Evolutionary conservation across 2,888 invertebrate species (phyloP).

Genomic region (Meiosimyza decipiens): DNA sequence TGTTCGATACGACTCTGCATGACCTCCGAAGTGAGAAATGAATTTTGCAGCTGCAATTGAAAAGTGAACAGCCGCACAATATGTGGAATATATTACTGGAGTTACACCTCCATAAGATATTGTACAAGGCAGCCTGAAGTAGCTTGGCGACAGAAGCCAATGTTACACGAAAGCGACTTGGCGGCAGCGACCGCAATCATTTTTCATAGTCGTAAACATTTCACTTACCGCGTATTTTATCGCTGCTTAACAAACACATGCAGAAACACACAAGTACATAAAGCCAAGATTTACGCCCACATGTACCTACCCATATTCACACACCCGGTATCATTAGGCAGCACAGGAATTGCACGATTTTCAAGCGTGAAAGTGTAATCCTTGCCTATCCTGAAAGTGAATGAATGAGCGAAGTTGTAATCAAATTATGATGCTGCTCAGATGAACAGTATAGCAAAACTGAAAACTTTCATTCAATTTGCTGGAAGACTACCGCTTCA

Average conservation of each 20-base stretch:
- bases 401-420: constrained; percentile 10
- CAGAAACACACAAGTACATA: not conserved
- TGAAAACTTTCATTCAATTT: not conserved
- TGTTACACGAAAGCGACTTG: not conserved
- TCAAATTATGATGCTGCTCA: not conserved
- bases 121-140: not conserved
- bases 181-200: constrained; percentile 42
- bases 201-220: constrained; percentile 53
- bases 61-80: not conserved
- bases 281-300: not conserved
- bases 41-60: not conserved
- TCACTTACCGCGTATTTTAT: constrained; percentile 49
- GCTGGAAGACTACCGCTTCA: not conserved
- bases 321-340: constrained; percentile 7
- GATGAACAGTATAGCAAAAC: not conserved
- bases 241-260: constrained; percentile 11
- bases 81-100: not conserved
- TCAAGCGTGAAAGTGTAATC: not conserved
- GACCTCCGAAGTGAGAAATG: not conserved
- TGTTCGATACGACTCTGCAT: not conserved
- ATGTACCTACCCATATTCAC: not conserved
- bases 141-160: not conserved
- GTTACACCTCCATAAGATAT: constrained; percentile 1
- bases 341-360: not conserved
- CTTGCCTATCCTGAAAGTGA: constrained; percentile 1